Percentiles rank a stretch among this genome's conserved stretches.
phyloP scores from a whole-genome alignment of 2,113 vertebrate species.

The Hippocampus mohnikei region DNA sequence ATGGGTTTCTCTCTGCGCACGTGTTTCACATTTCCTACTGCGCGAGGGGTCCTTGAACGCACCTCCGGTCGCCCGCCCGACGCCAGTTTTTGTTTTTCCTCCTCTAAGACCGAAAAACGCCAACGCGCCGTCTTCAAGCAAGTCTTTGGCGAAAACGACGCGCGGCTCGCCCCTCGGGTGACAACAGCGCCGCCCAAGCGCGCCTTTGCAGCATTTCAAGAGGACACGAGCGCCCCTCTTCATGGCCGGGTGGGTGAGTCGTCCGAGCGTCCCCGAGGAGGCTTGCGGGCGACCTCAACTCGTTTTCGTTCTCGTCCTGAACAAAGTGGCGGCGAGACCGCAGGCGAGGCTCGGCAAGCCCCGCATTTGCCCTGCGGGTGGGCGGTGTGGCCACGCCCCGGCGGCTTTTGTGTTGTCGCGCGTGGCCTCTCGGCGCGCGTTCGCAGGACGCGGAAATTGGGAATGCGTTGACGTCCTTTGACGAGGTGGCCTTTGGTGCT shows the following conservation, averaged over 20 bases:
- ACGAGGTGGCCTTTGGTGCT: neutral
- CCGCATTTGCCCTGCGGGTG: slow-evolving; percentile 19
- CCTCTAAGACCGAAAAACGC: no score
- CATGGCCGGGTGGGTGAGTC: slow-evolving; percentile 63
- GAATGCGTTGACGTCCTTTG: neutral
- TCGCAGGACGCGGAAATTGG: neutral
- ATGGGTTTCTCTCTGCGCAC: no score
- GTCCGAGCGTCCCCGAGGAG: no score
- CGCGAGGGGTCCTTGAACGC: no score
- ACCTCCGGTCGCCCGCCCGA: no score
- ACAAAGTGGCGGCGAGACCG: slow-evolving; percentile 79
- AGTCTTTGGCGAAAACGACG: neutral
- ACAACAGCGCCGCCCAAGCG: no score
- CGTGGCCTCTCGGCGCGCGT: neutral
- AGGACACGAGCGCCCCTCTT: slow-evolving; percentile 27
- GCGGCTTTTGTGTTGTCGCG: neutral
- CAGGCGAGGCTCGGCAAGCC: slow-evolving; percentile 48
- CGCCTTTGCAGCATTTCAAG: neutral
- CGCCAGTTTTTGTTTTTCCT: no score
- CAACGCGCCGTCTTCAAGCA: no score
- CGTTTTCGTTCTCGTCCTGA: slow-evolving; percentile 40
- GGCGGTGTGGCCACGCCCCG: rapidly evolving
- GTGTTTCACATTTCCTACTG: no score
- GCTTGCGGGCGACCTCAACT: slow-evolving; percentile 58
- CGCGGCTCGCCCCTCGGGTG: neutral